phyloP scores from a whole-genome alignment of 1,140 invertebrate genomes.

The Dolichoris vasculosae region DNA sequence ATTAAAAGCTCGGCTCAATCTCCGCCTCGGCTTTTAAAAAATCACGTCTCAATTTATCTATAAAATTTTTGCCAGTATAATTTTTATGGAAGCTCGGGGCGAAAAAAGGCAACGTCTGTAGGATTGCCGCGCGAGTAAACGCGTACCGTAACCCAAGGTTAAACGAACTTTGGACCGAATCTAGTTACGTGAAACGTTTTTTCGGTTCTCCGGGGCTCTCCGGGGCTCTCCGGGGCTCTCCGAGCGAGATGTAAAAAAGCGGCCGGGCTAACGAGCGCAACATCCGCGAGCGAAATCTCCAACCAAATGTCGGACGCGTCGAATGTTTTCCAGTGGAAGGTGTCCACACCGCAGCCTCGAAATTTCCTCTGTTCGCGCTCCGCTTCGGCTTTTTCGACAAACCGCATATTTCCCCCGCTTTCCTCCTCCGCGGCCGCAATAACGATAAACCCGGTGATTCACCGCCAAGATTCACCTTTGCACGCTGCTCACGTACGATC shows the following conservation, averaged over 20 bases:
- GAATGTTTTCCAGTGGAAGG: slow-evolving; percentile 15
- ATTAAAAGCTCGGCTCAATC: background rate
- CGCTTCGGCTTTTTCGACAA: background rate
- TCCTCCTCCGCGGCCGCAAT: slow-evolving; percentile 43
- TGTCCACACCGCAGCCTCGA: background rate
- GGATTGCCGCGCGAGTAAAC: too few species aligned
- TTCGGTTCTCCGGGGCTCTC: background rate
- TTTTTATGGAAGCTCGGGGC: too few species aligned
- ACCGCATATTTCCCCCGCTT: too few species aligned
- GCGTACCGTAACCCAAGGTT: too few species aligned
- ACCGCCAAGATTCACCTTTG: slow-evolving; percentile 53
- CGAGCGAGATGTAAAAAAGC: background rate
- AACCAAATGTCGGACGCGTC: background rate
- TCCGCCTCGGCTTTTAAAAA: background rate
- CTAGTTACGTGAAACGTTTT: background rate
- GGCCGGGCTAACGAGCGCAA: background rate
- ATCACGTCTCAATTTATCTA: too few species aligned
- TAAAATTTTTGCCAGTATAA: too few species aligned
- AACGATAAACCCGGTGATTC: slow-evolving; percentile 62
- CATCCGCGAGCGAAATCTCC: slow-evolving; percentile 36
- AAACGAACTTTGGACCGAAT: background rate
- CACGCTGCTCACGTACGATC: slow-evolving; percentile 67
- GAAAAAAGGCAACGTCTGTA: too few species aligned
- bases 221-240: background rate
- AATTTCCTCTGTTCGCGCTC: background rate